Base-by-base conservation (phyloP, 2,113 vertebrate genomes). In the Pseudorhombus dupliciocellatus region DNA sequence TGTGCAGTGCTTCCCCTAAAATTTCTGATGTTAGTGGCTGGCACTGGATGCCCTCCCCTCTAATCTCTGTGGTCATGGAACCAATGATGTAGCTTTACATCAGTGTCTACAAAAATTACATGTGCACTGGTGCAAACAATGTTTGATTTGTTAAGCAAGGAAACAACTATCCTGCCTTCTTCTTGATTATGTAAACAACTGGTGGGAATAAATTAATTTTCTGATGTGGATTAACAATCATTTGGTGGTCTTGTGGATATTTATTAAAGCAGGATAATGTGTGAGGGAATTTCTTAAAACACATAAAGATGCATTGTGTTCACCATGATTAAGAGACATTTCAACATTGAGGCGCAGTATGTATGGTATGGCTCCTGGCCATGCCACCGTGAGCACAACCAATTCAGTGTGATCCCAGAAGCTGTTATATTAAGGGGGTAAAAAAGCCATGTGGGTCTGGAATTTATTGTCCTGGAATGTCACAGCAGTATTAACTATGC, bases 391-490 rank as follows among this genome's bases (percentile, higher is more conserved):
- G 34, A 37, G 7, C 34, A 37, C 34, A 11, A 37, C 10, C 34
- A 3, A 37, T 37, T 37, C 12, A 11, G 11, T 12, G 10, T 37
- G 34, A 81, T 90, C 76, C 88, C 84, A 88, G 80, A 84, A 85
- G 75, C 70, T 48, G n/a, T 71, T 70, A 60, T 25, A 48, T 53
- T 48, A 37, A 55, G 16, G n/a, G 60, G 69, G 53, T 3, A 26
- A 40, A 44, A 70, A 74, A 58, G 31, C 40, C 34, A 73, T 87
- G 78, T 42, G 31, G 21, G 65, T 73, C 57, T 81, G 81, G 86
- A 75, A 88, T 91, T 76, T 85, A 89, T 83, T 85, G 74, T 75
- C 61, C 60, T 79, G 71, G 83, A 89, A 84, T 91, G 86, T 89
- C 83, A 84, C 80, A 79, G 56, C 73, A 71, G 67, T 31, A 73